These are phyloP conservation scores for Leptinotarsa undecemlineata DNA, from an alignment of 1,140 invertebrate genomes.

Conservation along the genomic window DNA sequence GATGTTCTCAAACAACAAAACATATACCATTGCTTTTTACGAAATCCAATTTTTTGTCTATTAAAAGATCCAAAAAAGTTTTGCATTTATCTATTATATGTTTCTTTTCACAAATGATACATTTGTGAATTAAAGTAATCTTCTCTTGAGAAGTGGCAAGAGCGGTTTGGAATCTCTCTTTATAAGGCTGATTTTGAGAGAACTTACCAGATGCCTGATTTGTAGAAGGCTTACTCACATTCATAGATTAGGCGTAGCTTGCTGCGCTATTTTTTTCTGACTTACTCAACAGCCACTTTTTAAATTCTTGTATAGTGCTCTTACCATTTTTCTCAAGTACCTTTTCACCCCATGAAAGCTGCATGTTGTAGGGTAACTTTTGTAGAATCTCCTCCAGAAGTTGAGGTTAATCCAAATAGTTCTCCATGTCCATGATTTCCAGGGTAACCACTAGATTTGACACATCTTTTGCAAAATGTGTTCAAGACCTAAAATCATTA, in stretches of 20 bases:
- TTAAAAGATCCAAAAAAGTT: too few relatives aligned
- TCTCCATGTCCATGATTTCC: too few relatives aligned
- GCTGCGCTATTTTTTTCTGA: background rate
- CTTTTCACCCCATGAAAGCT: background rate
- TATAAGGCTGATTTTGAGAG: background rate
- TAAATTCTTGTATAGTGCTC: background rate
- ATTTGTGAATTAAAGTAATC: background rate
- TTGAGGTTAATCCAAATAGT: background rate
- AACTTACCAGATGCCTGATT: background rate
- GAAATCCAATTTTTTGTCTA: too few relatives aligned
- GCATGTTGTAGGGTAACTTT: background rate
- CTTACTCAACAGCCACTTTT: background rate
- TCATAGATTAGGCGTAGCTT: background rate
- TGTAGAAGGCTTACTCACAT: background rate
- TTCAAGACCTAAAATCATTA: background rate
- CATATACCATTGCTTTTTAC: too few relatives aligned
- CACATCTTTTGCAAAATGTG: background rate
- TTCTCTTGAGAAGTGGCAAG: background rate
- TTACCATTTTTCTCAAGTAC: background rate
- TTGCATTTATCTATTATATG: background rate
- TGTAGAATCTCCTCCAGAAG: background rate
- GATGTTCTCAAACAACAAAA: background rate
- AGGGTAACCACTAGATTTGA: background rate
- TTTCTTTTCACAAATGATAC: background rate
- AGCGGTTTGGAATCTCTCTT: background rate